A percentile compares a stretch with the other conserved stretches of the same genome.
These are phyloP conservation scores for Syrphus vitripennis DNA, from an alignment of 2,888 invertebrate species.

Conservation along the genomic window DNA sequence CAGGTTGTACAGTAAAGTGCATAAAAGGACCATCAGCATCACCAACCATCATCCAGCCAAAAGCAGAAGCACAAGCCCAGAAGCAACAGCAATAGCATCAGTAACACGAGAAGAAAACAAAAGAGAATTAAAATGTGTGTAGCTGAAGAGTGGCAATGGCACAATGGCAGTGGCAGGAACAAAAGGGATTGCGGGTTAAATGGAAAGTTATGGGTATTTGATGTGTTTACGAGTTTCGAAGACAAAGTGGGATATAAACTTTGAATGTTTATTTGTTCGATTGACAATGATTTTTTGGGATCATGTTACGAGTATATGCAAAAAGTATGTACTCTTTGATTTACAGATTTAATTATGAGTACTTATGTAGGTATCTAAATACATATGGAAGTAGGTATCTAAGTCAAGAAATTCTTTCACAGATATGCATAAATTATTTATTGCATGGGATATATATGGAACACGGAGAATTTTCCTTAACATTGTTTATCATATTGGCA, in stretches of 20 bases:
- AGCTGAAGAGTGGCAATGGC: neutral
- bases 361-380: too few relatives aligned
- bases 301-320: conserved; percentile 22
- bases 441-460: too few relatives aligned
- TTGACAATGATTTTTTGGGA: conserved; percentile 44
- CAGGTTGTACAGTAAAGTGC: conserved; percentile 49
- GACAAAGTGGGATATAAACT: conserved; percentile 58
- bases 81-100: conserved; percentile 11
- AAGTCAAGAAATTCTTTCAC: too few relatives aligned
- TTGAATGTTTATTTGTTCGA: conserved; percentile 59
- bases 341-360: neutral
- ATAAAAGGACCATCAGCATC: conserved; percentile 11
- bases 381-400: too few relatives aligned
- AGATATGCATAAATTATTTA: too few relatives aligned
- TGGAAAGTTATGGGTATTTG: conserved; percentile 68
- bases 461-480: too few relatives aligned
- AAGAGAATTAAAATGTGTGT: neutral
- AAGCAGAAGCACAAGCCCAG: neutral
- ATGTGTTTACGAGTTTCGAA: conserved; percentile 63
- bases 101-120: neutral
- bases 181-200: conserved; percentile 56
- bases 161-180: conserved; percentile 24
- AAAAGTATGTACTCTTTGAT: conserved; percentile 22
- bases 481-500: too few relatives aligned
- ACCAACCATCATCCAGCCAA: neutral